Conservation (phyloP, 2,888 invertebrate species). For the Rhagonycha lutea region DNA sequence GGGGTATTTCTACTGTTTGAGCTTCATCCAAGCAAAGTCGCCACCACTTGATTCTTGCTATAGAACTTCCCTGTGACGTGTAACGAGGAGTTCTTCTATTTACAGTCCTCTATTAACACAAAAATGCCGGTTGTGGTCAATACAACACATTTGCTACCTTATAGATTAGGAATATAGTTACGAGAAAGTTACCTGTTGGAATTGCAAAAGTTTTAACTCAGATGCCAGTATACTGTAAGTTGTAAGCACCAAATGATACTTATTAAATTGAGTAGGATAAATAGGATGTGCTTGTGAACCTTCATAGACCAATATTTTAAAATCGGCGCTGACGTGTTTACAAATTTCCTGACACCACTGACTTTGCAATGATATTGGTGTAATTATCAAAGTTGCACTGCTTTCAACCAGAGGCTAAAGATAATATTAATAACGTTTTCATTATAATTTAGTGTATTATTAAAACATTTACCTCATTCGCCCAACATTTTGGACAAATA, state of each 20-base stretch:
- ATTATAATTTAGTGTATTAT: neutral
- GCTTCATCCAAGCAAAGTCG: slow-evolving; percentile 79
- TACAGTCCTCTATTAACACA: slow-evolving; percentile 25
- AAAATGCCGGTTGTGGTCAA: neutral
- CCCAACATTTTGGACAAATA: slow-evolving; percentile 71
- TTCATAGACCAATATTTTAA: slow-evolving; percentile 61
- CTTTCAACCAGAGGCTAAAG: slow-evolving; percentile 58
- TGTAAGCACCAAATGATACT: slow-evolving; percentile 73
- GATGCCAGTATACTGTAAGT: slow-evolving; percentile 68
- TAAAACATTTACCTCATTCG: slow-evolving; percentile 38
- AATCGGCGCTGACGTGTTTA: slow-evolving; percentile 61
- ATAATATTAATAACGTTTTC: slow-evolving; percentile 8
- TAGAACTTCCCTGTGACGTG: slow-evolving; percentile 66
- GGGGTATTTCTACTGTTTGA: slow-evolving; percentile 73
- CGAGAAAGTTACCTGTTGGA: slow-evolving; percentile 48
- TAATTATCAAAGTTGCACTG: slow-evolving; percentile 72
- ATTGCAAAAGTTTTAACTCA: slow-evolving; percentile 66
- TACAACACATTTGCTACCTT: too few relatives aligned
- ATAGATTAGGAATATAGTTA: slow-evolving; percentile 11
- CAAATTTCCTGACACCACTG: slow-evolving; percentile 77
- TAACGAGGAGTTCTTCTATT: slow-evolving; percentile 66
- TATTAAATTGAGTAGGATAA: slow-evolving; percentile 65
- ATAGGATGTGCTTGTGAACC: slow-evolving; percentile 57
- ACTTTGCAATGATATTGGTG: slow-evolving; percentile 66
- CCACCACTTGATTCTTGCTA: slow-evolving; percentile 76